Evolutionary conservation across 2,797 vertebrate species (phyloP).

Genomic region (Peromyscus aztecus): DNA sequence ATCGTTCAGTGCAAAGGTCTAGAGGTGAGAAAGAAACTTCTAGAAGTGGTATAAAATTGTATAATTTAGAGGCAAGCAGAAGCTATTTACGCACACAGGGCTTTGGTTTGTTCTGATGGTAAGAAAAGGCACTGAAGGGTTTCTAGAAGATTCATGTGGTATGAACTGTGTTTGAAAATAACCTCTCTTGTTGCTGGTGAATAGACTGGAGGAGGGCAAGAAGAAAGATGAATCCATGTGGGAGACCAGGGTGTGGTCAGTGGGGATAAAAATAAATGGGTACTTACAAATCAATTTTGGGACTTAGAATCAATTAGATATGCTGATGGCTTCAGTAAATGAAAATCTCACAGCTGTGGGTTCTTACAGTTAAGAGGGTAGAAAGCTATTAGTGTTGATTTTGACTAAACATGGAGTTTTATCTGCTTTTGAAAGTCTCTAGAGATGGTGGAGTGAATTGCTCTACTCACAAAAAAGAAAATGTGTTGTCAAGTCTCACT

Average conservation of each 20-base stretch:
- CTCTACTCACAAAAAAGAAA: conserved; percentile 63
- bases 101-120: conserved; percentile 55
- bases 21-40: conserved; percentile 23
- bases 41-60: conserved; percentile 44
- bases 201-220: not conserved
- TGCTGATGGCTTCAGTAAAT: conserved; percentile 15
- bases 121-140: not conserved
- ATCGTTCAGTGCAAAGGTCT: not conserved
- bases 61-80: conserved; percentile 50
- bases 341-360: conserved; percentile 18
- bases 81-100: not conserved
- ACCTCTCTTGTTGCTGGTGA: not conserved
- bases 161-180: not conserved
- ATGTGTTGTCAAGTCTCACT: conserved; percentile 62
- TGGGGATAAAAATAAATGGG: conserved; percentile 61
- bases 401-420: conserved; percentile 57
- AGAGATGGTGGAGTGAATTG: conserved; percentile 75
- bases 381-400: conserved; percentile 52
- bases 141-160: conserved; percentile 8
- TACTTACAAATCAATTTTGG: conserved; percentile 43
- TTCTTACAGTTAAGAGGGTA: not conserved
- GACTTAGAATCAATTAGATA: conserved; percentile 35
- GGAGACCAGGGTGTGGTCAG: not conserved
- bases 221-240: not conserved
- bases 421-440: conserved; percentile 67